Conservation (phyloP, 2,888 invertebrate genomes). For the Cyclophora albipunctata region DNA sequence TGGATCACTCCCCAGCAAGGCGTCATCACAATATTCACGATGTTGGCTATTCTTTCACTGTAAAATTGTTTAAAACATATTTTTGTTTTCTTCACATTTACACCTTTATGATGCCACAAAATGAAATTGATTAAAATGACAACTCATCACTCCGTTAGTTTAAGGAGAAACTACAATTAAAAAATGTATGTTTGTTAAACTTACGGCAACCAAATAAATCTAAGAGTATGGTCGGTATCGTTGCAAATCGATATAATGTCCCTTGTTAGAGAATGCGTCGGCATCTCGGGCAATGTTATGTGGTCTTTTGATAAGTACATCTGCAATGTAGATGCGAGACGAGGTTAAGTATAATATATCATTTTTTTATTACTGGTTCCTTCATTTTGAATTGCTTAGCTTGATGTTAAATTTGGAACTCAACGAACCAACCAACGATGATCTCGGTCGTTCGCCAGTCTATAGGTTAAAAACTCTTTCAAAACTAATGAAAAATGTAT, state of each 20-base stretch:
- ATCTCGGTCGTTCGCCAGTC: no score
- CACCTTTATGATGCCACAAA: no score
- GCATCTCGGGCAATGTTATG: slow-evolving; percentile 50
- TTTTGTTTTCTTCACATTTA: no score
- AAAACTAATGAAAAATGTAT: no score
- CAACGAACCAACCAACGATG: no score
- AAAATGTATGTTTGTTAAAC: slow-evolving; percentile 17
- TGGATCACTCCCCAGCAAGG: slow-evolving; percentile 67
- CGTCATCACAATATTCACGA: slow-evolving; percentile 64
- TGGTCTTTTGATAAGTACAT: slow-evolving; percentile 59
- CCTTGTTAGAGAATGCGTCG: slow-evolving; percentile 58
- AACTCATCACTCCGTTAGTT: not conserved
- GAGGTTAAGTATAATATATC: no score
- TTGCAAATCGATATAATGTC: slow-evolving; percentile 60
- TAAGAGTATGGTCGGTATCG: slow-evolving; percentile 52
- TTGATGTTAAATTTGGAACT: not conserved
- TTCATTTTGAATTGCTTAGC: not conserved
- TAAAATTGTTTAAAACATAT: slow-evolving; percentile 10
- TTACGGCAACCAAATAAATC: slow-evolving; percentile 70
- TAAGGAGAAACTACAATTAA: not conserved
- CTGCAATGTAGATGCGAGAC: slow-evolving; percentile 25
- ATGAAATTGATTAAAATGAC: not conserved
- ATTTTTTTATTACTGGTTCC: not conserved
- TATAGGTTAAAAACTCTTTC: no score
- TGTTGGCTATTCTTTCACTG: slow-evolving; percentile 64